These are phyloP conservation scores for Oryctes rhinoceros DNA, from an alignment of 1,140 invertebrate genomes.

Conservation along the genomic window DNA sequence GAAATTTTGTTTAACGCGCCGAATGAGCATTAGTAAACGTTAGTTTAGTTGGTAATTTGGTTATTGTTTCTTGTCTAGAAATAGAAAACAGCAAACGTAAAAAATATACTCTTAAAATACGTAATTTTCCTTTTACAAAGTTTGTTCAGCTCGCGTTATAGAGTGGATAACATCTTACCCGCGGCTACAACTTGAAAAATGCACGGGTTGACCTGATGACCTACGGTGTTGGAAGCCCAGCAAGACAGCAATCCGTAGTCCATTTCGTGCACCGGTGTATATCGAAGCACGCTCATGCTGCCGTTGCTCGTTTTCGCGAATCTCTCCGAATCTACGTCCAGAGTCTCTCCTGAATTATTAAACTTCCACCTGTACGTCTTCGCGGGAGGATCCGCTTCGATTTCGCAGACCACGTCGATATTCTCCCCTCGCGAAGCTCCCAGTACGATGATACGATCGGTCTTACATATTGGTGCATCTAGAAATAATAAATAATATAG, in stretches of 20 bases:
- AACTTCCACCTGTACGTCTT: slow-evolving; percentile 89
- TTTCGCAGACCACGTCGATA: slow-evolving; percentile 83
- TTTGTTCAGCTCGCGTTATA: no score
- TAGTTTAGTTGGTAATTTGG: no score
- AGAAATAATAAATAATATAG: slow-evolving; percentile 51
- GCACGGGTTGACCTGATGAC: slow-evolving; percentile 83
- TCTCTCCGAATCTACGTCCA: slow-evolving; percentile 77
- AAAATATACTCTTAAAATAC: no score
- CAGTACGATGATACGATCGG: slow-evolving; percentile 78
- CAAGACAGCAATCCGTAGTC: slow-evolving; percentile 85
- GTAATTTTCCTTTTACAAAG: no score
- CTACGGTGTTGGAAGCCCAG: slow-evolving; percentile 83
- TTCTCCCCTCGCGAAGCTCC: slow-evolving; percentile 85
- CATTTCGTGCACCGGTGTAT: slow-evolving; percentile 74
- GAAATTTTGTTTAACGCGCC: slow-evolving; percentile 34
- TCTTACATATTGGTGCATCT: slow-evolving; percentile 85
- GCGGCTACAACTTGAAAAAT: slow-evolving; percentile 77
- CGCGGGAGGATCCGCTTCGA: slow-evolving; percentile 87
- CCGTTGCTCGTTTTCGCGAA: slow-evolving; percentile 72
- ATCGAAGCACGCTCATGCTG: slow-evolving; percentile 72
- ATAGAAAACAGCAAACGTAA: no score
- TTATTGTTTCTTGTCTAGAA: no score
- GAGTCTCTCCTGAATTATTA: slow-evolving; percentile 85
- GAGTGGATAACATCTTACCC: slow-evolving; percentile 47
- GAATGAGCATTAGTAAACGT: not conserved